Evolutionary conservation across 2,797 vertebrate genomes (phyloP).

Genomic region (Peromyscus attwateri): DNA sequence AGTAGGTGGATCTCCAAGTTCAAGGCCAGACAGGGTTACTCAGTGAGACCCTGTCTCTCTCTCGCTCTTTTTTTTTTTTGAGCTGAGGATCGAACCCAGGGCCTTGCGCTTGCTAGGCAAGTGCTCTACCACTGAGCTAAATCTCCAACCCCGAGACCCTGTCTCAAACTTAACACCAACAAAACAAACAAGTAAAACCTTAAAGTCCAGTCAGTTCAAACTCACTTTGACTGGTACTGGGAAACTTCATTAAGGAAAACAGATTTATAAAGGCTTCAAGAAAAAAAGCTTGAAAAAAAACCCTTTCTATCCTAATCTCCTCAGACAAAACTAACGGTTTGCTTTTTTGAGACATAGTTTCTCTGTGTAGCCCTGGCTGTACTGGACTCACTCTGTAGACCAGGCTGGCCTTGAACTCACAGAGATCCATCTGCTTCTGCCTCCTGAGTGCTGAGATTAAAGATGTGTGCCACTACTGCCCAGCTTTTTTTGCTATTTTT

Average conservation of each 20-base stretch:
- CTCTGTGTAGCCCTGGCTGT: neutral
- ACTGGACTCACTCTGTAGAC: neutral
- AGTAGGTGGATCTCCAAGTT: neutral
- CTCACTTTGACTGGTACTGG: neutral
- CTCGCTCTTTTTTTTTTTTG: no score
- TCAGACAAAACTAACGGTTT: neutral
- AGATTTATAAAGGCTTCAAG: slow-evolving; percentile 21
- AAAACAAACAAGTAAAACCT: neutral
- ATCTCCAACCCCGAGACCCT: neutral
- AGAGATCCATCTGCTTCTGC: neutral
- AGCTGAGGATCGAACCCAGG: no score
- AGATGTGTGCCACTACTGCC: neutral
- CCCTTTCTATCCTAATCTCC: neutral
- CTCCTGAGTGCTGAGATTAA: neutral
- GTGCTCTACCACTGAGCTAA: no score
- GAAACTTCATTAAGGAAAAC: slow-evolving; percentile 42
- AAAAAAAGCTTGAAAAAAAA: slow-evolving; percentile 28
- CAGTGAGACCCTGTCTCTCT: neutral
- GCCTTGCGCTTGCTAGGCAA: no score
- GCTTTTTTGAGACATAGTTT: neutral
- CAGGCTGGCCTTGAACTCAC: neutral
- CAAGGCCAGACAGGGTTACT: neutral
- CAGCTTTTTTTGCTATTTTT: neutral
- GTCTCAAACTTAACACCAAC: neutral
- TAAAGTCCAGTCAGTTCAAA: slow-evolving; percentile 7